Percentiles rank a stretch among this genome's conserved stretches.
Conservation (phyloP, 2,113 vertebrate genomes). For the Recurvirostra avosetta region DNA sequence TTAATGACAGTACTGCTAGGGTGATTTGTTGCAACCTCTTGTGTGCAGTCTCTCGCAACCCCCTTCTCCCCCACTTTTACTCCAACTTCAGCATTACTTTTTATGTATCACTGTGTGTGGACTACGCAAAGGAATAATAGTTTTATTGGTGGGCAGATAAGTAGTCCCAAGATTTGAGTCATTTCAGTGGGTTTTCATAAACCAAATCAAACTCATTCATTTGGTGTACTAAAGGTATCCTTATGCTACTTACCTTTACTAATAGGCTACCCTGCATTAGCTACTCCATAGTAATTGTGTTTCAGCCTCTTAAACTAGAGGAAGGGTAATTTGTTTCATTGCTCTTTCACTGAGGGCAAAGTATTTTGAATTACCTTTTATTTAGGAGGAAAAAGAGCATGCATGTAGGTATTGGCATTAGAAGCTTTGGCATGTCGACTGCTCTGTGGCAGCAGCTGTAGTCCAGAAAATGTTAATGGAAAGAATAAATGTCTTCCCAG, state of each 20-base stretch:
- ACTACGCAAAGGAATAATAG: not conserved
- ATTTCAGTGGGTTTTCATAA: not conserved
- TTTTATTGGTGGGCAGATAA: not conserved
- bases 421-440: not conserved
- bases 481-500: not conserved
- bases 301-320: not conserved
- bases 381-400: not conserved
- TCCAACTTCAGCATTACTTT: not conserved
- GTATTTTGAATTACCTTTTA: not conserved
- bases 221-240: not conserved
- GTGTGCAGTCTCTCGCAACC: not conserved
- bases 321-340: not conserved
- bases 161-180: not conserved
- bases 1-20: not conserved
- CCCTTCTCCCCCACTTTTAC: fast-evolving
- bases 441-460: not conserved
- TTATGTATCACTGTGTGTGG: not conserved
- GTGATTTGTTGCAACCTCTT: not conserved
- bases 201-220: not conserved
- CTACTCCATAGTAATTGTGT: not conserved
- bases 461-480: not conserved
- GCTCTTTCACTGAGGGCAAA: not conserved
- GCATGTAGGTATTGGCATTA: not conserved
- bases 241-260: not conserved
- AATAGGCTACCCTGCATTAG: not conserved